Conservation (phyloP, 2,113 vertebrate genomes). For the Lagopus leucura region DNA sequence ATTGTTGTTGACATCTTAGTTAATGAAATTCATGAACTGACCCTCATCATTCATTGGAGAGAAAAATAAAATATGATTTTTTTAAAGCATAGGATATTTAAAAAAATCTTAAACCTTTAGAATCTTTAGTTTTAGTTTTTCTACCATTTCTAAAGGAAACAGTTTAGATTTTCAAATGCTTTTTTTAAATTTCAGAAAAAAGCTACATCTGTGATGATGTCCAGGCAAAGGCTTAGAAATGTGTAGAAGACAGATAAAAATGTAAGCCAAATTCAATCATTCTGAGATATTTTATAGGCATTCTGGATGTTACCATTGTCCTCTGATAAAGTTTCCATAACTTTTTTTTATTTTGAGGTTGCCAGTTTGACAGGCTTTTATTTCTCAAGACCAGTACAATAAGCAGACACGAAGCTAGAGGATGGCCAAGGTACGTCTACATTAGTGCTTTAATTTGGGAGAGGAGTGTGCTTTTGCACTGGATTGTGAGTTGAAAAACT, state of each 20-base stretch:
- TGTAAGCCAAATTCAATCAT: neutral
- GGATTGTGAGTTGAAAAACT: neutral
- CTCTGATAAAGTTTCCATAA: neutral
- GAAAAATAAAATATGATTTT: neutral
- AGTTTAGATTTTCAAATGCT: neutral
- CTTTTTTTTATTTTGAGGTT: neutral
- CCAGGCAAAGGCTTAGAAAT: neutral
- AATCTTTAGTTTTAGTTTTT: neutral
- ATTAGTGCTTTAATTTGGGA: neutral
- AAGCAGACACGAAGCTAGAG: neutral
- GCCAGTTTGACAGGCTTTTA: neutral
- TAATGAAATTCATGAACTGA: neutral
- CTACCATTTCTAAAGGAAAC: neutral
- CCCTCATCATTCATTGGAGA: neutral
- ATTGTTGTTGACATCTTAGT: neutral
- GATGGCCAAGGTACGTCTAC: neutral
- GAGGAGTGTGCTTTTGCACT: neutral
- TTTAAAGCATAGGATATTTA: neutral
- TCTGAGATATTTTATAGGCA: neutral
- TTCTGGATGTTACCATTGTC: neutral
- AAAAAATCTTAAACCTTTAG: neutral
- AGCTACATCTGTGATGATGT: accelerated
- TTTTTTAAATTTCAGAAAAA: too few species aligned
- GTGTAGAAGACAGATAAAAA: neutral
- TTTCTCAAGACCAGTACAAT: neutral